Percentiles rank a stretch among this genome's conserved stretches.
Conservation (phyloP, 2,888 invertebrate species). For the Balanococcus diminutus region DNA sequence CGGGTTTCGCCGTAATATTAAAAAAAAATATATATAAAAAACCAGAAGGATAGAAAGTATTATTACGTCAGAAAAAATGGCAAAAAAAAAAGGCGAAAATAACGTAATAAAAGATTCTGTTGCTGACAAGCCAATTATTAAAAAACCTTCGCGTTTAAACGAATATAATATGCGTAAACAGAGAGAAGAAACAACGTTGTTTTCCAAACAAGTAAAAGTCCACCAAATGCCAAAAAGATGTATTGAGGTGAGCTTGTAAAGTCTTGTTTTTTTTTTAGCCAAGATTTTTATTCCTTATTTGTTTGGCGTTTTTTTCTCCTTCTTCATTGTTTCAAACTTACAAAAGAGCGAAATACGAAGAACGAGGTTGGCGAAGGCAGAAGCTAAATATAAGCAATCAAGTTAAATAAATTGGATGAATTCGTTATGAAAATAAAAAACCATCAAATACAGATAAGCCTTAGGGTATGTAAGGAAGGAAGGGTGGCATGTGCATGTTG, state of each 20-base stretch:
- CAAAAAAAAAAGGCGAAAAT: conserved; percentile 39
- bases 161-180: conserved; percentile 19
- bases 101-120: conserved; percentile 46
- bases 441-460: conserved; percentile 24
- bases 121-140: conserved; percentile 46
- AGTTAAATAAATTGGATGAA: neutral
- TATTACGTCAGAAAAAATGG: conserved; percentile 29
- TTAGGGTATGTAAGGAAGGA: neutral
- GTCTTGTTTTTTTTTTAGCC: neutral
- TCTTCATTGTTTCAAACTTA: neutral
- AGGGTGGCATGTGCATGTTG: neutral
- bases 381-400: neutral
- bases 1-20: neutral
- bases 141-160: conserved; percentile 25
- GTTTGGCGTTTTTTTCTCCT: neutral
- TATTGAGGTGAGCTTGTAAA: conserved; percentile 9
- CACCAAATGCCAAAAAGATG: neutral
- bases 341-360: neutral
- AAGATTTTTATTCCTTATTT: neutral
- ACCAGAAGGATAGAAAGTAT: conserved; percentile 5
- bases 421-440: neutral
- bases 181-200: neutral
- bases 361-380: neutral
- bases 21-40: conserved; percentile 2
- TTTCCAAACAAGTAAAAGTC: neutral